Base-by-base conservation (phyloP, 2,113 vertebrate species). In the Leucopsar rothschildi region DNA sequence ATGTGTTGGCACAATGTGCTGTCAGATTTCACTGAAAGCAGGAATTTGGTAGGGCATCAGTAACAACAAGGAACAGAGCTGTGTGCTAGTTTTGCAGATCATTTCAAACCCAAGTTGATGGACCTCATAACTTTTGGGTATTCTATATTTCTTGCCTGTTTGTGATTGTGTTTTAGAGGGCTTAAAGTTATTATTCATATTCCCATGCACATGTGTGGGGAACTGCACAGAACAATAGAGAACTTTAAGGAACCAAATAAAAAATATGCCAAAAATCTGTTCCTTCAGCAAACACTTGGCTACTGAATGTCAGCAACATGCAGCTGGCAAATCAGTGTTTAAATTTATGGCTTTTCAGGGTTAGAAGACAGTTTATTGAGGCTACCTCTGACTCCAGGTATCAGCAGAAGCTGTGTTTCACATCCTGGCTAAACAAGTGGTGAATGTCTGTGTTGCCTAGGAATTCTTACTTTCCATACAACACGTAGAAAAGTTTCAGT, bases 131-230 rank as follows among this genome's bases (percentile, higher is more conserved):
- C 8, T 44, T 53, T 21, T 19, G 7, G 83, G 12, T 17, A 4
- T 33, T 75, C 59, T 70, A 16, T 37, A 3, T 70, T 81, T 86
- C 39, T 71, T 84, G 35, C 18, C 44, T 59, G 5, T 40, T 47
- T 72, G 33, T 52, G 37, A 14, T 44, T 56, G 37, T n/a, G 31
- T 33, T 88, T 55, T 59, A 59, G 50, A 55, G 37, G 45, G 25
- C 72, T 80, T 45, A 4, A 61, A 60, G 35, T 61, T 73, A 1
- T 12, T 76, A 14, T 40, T 91, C 11, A 1, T 66, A 37, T 42
- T 75, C 11, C 16, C 4, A 1, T 10, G 18, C 6, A 2, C 0
- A 0, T 23, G 3, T 16, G 12, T 25, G 29, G 27, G 42, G 45
- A 66, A 29, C 27, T 33, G 29, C n/a, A n/a, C 15, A 59, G 47